Evolutionary conservation across 2,113 vertebrate species (phyloP), one percentile per base, ranked within the genome.

Genomic region (Vulpes lagopus): DNA sequence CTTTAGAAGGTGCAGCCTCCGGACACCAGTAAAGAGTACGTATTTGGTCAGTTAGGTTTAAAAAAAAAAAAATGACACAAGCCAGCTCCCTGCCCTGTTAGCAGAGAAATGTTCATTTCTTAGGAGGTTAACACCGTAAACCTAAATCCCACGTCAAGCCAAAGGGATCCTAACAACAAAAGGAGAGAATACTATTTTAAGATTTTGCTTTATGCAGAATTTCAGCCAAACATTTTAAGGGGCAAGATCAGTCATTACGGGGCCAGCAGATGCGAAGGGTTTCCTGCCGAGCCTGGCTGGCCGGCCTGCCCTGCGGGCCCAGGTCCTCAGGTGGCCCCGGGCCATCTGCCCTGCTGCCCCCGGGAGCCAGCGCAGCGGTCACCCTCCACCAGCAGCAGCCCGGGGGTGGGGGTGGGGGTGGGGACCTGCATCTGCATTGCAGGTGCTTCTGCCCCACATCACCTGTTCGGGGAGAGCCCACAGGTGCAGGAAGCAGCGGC

Each of bases 91-190:
- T 73, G 82, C 2, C 43, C 57, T 64, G 78, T 62, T 86, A 20
- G 89, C 25, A 83, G 17, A 94, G 85, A 90, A 59, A 85, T 8
- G 49, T 17, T 89, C 30, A 43, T 84, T 79, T 96, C 87, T 92
- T 35, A 71, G 90, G 90, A 94, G 92, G 95, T 35, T 3, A 32
- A 95, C 73, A 86, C 69, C 69, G 65, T 32, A 23, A 22, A n/a
- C 49, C 49, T 32, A 23, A 22, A n/a, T 55, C 49, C 51, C 67
- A 22, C 7, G 74, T 30, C 65, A 91, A 73, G 23, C 55, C 62
- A 43, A 79, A 12, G 0, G 27, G 82, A 89, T 65, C 86, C 16
- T 16, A 59, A 84, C 32, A 51, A 51, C 69, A 43, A 16, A 16
- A 65, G 92, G 64, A 73, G 43, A 81, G 27, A 43, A 11, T 8